Evolutionary conservation across 2,888 invertebrate genomes (phyloP).

Genomic region (Ommatoiulus sabulosus): DNA sequence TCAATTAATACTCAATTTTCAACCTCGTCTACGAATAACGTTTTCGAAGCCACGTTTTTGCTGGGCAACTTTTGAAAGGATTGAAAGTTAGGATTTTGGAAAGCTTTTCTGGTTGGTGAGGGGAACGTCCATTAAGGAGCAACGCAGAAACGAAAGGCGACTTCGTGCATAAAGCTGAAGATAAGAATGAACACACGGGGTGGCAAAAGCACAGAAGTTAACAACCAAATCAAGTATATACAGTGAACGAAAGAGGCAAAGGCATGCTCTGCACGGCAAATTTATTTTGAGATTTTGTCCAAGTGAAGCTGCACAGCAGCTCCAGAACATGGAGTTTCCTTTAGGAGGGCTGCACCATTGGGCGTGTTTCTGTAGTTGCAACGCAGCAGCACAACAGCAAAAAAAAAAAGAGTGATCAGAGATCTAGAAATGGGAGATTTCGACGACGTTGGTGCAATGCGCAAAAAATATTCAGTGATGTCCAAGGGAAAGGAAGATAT

Average conservation of each 20-base stretch:
- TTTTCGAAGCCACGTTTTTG: too few species aligned
- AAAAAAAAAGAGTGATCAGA: background rate
- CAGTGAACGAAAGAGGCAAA: background rate
- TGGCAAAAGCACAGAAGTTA: background rate
- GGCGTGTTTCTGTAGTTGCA: background rate
- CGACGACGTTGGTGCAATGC: background rate
- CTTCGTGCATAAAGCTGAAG: background rate
- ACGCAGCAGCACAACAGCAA: background rate
- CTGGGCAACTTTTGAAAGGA: too few species aligned
- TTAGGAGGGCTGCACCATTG: background rate
- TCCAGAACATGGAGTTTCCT: background rate
- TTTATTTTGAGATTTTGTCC: background rate
- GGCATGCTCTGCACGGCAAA: constrained; percentile 9
- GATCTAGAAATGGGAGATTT: background rate
- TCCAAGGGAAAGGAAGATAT: background rate
- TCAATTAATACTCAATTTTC: too few species aligned
- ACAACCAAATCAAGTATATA: constrained; percentile 2
- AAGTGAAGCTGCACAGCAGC: background rate
- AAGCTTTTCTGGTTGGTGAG: too few species aligned
- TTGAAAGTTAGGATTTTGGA: too few species aligned
- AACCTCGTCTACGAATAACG: too few species aligned
- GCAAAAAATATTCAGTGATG: background rate
- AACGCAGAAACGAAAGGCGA: background rate
- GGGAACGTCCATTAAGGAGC: background rate
- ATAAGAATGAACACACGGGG: background rate